phyloP scores from a whole-genome alignment of 2,888 invertebrate species.

The Agrochola circellaris region DNA sequence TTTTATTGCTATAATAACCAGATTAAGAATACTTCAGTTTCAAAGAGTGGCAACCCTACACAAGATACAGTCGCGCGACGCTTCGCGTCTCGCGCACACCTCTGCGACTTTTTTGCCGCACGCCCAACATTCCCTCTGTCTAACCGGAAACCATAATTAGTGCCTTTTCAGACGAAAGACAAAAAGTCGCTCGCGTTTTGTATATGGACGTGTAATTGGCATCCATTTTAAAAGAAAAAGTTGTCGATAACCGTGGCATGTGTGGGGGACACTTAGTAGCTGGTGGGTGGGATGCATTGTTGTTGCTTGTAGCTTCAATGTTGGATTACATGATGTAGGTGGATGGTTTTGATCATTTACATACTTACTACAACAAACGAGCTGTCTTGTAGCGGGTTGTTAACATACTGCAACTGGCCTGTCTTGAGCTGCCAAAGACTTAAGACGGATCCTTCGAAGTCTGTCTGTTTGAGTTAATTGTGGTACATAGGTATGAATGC shows the following conservation, averaged over 20 bases:
- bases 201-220: slow-evolving; percentile 76
- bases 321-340: neutral
- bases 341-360: slow-evolving; percentile 7
- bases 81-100: slow-evolving; percentile 71
- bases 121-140: slow-evolving; percentile 68
- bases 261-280: slow-evolving; percentile 57
- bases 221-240: slow-evolving; percentile 64
- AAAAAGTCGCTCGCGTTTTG: slow-evolving; percentile 71
- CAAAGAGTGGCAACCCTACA: slow-evolving; percentile 60
- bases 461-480: no score
- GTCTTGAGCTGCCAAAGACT: neutral
- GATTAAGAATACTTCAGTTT: neutral
- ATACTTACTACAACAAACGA: slow-evolving; percentile 9
- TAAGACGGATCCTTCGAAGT: neutral
- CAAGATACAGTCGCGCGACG: slow-evolving; percentile 48
- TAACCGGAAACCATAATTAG: slow-evolving; percentile 76
- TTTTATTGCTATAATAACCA: no score
- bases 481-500: neutral
- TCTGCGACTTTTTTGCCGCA: slow-evolving; percentile 74
- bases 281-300: slow-evolving; percentile 60
- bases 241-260: slow-evolving; percentile 55
- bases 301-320: slow-evolving; percentile 9
- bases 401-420: neutral
- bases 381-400: slow-evolving; percentile 20
- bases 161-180: slow-evolving; percentile 72